Base-by-base conservation (phyloP, 2,797 vertebrate species). In the Falco naumanni region DNA sequence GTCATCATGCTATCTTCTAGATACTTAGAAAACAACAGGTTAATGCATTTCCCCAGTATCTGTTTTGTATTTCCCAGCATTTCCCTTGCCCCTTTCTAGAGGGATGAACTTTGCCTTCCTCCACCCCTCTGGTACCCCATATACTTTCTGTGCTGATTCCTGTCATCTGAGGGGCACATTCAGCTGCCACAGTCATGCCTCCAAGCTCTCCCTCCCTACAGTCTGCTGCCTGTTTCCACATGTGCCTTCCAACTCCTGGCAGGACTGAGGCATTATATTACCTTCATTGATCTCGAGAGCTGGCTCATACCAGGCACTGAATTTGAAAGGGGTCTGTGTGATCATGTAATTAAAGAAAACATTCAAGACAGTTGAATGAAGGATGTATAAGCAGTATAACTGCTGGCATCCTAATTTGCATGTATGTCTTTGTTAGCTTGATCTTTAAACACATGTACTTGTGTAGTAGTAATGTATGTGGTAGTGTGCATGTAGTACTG, bases 291-390 rank as follows among this genome's bases (percentile, higher is more conserved):
- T 54, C 78, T 72, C 17, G 4, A 91, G 74, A 89, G 70, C 78
- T 53, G 39, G 80, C 66, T 92, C 59, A 81, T 93, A 77, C 57
- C 91, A 93, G 59, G 43, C 70, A 59, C 66, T 87, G 87, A 76
- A 82, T 95, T 66, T 92, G 80, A 96, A 95, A 90, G 66, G 78
- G 89, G 70, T 61, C 83, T 78, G 77, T 34, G n/a, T 31, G 29
- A 94, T 90, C 54, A 43, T 20, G 34, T 90, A 81, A 72, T 93
- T 92, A 92, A 86, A 84, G 47, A 65, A 68, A 84, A 90, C 0
- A 16, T 54, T 84, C 2, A 7, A 66, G 75, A 92, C 89, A 87
- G 75, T 3, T 91, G 89, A 95, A 89, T 82, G 87, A 91, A 90
- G 51, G 78, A 87, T 70, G 29, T 66, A 87, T 66, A 93, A n/a